These are phyloP conservation scores for Meriones unguiculatus DNA, from an alignment of 2,113 vertebrate genomes.

Conservation along the genomic window DNA sequence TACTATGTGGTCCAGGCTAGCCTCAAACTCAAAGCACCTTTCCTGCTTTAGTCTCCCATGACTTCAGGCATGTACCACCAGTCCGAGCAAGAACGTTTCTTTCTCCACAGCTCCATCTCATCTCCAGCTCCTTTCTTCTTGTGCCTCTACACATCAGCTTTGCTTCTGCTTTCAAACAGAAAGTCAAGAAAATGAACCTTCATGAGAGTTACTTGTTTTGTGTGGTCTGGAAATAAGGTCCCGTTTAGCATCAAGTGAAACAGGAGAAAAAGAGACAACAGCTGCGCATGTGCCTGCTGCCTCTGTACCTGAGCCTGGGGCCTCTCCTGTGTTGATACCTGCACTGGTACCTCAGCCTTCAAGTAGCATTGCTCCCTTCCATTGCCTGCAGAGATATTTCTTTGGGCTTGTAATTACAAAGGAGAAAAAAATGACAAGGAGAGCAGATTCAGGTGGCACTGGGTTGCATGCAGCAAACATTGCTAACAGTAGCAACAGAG, in stretches of 20 bases:
- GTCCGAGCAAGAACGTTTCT: background rate
- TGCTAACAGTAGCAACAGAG: background rate
- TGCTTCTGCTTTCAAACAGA: slow-evolving; percentile 5
- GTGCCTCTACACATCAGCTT: background rate
- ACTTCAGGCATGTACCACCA: background rate
- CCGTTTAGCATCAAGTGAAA: too few relatives aligned
- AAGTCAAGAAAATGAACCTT: background rate
- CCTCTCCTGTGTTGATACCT: background rate
- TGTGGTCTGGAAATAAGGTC: background rate
- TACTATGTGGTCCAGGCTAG: background rate
- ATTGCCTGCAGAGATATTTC: background rate
- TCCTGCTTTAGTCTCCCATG: background rate
- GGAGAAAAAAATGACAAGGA: background rate
- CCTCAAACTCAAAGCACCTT: background rate
- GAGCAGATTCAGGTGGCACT: too few relatives aligned
- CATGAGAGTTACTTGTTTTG: background rate
- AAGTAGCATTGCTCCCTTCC: background rate
- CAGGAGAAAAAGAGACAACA: background rate
- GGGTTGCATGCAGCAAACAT: background rate
- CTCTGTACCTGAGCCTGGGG: background rate
- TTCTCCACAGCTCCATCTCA: accelerated
- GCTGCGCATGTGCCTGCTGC: accelerated
- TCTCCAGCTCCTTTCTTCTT: background rate
- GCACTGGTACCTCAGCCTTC: background rate
- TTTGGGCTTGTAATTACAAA: background rate